Base-by-base conservation (phyloP, 2,797 vertebrate species). In the Silurus aristotelis region DNA sequence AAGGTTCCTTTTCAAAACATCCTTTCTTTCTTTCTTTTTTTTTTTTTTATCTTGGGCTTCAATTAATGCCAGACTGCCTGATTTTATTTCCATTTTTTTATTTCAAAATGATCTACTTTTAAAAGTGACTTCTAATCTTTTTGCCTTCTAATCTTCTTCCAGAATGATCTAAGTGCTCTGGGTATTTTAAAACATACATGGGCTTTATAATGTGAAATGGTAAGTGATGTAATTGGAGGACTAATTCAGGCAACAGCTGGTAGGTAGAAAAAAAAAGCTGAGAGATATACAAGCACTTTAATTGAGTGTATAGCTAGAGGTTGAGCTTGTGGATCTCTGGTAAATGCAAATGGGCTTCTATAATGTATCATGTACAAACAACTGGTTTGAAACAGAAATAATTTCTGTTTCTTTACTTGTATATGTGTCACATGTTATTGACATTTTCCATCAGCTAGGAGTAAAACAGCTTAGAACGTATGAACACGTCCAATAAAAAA, bases 191-290 rank as follows among this genome's bases (percentile, higher is more conserved):
- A 80, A 64, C 60, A 63, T 79, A 20, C 76, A 61, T 61, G 27
- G 58, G 56, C 56, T 78, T 60, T 78, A 63, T 79, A 43, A 58
- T 15, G 20, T 61, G 20, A 61, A 19, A 63, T 63, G 31, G 9
- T 79, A 78, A 76, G 73, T 76, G 73, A 76, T 58, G 52, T 76
- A 58, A 58, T 31, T 76, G 73, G 19, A 63, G 22, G 58, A n/a
- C 19, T 61, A 25, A 78, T 38, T 78, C 56, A 76, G 52, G 52
- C n/a, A 78, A 61, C 76, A 61, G 10, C 27, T 78, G 27, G 19
- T 31, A 5, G 6, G 8, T 6, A 5, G 55, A n/a, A 25, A 75
- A 75, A n/a, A 75, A 14, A 31, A 22, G 20, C 27, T 12, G 38
- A 78, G 31, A 78, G 8, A 61, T 2, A 38, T 22, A 43, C 27